Base-by-base conservation (phyloP, 2,888 invertebrate species). In the Arrhopalites spinosus region DNA sequence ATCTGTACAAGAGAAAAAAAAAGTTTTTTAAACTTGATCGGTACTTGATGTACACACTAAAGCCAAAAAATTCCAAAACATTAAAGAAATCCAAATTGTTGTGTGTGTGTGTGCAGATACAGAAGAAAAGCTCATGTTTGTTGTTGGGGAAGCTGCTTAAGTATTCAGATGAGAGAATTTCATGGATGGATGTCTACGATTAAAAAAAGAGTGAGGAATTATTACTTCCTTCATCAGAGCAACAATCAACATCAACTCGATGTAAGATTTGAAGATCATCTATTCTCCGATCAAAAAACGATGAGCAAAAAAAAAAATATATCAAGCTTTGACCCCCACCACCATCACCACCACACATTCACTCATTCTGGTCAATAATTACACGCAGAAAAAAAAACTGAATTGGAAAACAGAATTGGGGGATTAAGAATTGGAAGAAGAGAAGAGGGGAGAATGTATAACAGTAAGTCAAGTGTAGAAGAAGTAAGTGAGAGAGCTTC, bases 381-480 rank as follows among this genome's bases (percentile, higher is more conserved):
- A 67, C 29, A 53, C n/a, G 63, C 50, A 50, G 23, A 47, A 50
- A 68, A 47, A n/a, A 25, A 27, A 45, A 45, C 15, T 25, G 67
- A 47, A 23, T 30, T 25, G 17, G 30, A 68, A 27, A 45, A 68
- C 50, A 50, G 53, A 69, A 69, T 53, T 69, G 56, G 56, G 56
- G 56, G 15, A n/a, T n/a, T n/a, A n/a, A 47, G 15, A 47, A 15
- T 13, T n/a, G 56, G 56, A 56, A 15, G 15, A 15, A 56, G 56
- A 56, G 56, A 56, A 5, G 56, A 56, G n/a, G 15, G 15, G 23
- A 15, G 23, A 36, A 36, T 36, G 36, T 36, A 53, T 69, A 69
- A 69, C 69, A 69, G 69, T 69, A 69, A 69, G 69, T 69, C 69
- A 69, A 69, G 69, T 53, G 53, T 53, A 69, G 47, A 47, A 47